Evolutionary conservation across 2,888 invertebrate genomes (phyloP).

Genomic region (Sicus ferrugineus): DNA sequence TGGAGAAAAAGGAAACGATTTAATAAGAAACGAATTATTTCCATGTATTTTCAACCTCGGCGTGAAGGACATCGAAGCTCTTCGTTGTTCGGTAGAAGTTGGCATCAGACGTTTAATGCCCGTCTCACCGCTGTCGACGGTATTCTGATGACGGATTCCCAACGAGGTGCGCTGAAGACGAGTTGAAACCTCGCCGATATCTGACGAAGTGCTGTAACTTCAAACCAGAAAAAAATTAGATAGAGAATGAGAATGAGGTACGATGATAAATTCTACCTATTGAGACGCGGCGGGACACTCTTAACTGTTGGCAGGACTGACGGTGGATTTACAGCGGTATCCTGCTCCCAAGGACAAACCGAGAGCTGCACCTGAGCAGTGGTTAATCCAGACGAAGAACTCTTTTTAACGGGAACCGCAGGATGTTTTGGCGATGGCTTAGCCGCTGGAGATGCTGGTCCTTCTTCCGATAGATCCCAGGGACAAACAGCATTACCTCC

Average conservation of each 20-base stretch:
- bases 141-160: slow-evolving; percentile 74
- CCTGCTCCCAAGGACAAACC: slow-evolving; percentile 60
- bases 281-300: slow-evolving; percentile 46
- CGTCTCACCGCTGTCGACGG: slow-evolving; percentile 71
- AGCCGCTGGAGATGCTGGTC: slow-evolving; percentile 30
- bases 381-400: slow-evolving; percentile 21
- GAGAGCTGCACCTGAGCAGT: slow-evolving; percentile 52
- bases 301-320: slow-evolving; percentile 38
- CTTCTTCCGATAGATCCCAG: slow-evolving; percentile 56
- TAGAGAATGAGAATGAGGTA: too few species aligned
- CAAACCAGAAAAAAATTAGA: background rate
- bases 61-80: slow-evolving; percentile 62
- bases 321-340: slow-evolving; percentile 38
- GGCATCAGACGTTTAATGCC: slow-evolving; percentile 64
- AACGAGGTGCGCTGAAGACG: slow-evolving; percentile 72
- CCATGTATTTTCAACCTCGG: slow-evolving; percentile 52
- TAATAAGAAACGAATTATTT: background rate
- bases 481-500: slow-evolving; percentile 59
- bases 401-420: background rate
- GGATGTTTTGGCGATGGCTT: slow-evolving; percentile 1
- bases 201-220: slow-evolving; percentile 67
- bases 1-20: background rate
- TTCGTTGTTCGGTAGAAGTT: slow-evolving; percentile 59
- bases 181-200: slow-evolving; percentile 72
- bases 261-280: slow-evolving; percentile 51